A percentile compares a stretch with the other conserved stretches of the same genome.
Conservation (phyloP, 2,113 vertebrate species). For the Gymnobelideus leadbeateri region DNA sequence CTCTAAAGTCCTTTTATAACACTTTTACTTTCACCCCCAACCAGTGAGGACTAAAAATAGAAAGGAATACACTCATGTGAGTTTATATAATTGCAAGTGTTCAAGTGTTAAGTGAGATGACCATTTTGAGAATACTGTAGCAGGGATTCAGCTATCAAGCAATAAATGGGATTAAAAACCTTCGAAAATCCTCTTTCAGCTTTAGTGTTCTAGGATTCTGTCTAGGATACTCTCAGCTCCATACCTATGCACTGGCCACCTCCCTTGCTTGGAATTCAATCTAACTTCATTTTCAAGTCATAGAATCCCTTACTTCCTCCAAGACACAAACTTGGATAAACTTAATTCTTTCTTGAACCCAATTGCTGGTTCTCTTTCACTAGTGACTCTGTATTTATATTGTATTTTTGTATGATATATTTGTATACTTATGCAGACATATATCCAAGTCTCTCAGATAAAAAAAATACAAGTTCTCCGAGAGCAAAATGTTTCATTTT, state of each 20-base stretch:
- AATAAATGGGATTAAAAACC: neutral
- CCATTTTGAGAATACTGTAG: neutral
- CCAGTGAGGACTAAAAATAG: neutral
- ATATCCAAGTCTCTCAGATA: neutral
- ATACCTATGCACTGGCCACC: too few species aligned
- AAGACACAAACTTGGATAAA: neutral
- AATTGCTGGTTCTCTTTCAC: neutral
- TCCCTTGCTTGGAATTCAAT: neutral
- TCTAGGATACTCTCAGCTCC: neutral
- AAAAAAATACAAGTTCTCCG: neutral
- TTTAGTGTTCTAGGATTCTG: neutral
- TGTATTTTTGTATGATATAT: too few species aligned
- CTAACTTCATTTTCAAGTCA: neutral
- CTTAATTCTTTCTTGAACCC: neutral
- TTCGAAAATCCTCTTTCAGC: neutral
- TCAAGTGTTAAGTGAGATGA: neutral
- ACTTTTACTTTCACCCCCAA: neutral
- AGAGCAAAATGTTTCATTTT: neutral
- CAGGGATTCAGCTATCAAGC: neutral
- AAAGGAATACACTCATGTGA: neutral
- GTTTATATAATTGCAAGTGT: neutral
- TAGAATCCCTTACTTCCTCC: neutral
- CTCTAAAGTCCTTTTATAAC: neutral
- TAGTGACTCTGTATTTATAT: neutral
- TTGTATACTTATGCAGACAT: too few species aligned